phyloP scores from a whole-genome alignment of 1,140 invertebrate genomes.

The Listronotus bonariensis region DNA sequence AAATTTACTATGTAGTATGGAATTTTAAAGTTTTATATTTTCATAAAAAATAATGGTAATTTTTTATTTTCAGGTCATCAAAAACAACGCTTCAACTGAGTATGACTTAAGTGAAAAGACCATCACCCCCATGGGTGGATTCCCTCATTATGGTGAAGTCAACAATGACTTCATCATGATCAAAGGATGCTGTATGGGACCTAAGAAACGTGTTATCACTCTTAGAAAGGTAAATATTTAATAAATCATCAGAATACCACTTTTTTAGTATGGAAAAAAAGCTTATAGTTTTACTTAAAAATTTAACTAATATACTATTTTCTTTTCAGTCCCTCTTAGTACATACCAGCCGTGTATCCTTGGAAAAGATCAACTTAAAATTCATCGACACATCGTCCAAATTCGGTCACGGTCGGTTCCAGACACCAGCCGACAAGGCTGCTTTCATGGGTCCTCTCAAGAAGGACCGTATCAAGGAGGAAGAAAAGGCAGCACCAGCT shows the following conservation, averaged over 20 bases:
- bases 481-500: conserved; percentile 64
- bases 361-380: conserved; percentile 98
- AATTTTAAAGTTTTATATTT: too few relatives aligned
- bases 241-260: too few relatives aligned
- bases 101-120: conserved; percentile 98
- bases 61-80: conserved; percentile 73
- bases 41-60: too few relatives aligned
- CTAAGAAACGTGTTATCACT: conserved; percentile 98
- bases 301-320: too few relatives aligned
- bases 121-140: conserved; percentile 99
- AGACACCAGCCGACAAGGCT: conserved; percentile 95
- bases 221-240: conserved; percentile 93
- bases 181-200: conserved; percentile 97
- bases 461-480: conserved; percentile 87
- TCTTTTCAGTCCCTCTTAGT: conserved; percentile 82
- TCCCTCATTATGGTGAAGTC: conserved; percentile 99
- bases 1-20: conserved; percentile 30
- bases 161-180: conserved; percentile 99
- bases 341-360: conserved; percentile 92
- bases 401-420: conserved; percentile 99
- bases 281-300: too few relatives aligned
- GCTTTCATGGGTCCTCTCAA: conserved; percentile 97
- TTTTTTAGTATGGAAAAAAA: too few relatives aligned
- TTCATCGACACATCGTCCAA: conserved; percentile 99
- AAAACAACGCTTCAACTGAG: conserved; percentile 98